phyloP scores from a whole-genome alignment of 2,797 vertebrate genomes.

The Sitta carolinensis region DNA sequence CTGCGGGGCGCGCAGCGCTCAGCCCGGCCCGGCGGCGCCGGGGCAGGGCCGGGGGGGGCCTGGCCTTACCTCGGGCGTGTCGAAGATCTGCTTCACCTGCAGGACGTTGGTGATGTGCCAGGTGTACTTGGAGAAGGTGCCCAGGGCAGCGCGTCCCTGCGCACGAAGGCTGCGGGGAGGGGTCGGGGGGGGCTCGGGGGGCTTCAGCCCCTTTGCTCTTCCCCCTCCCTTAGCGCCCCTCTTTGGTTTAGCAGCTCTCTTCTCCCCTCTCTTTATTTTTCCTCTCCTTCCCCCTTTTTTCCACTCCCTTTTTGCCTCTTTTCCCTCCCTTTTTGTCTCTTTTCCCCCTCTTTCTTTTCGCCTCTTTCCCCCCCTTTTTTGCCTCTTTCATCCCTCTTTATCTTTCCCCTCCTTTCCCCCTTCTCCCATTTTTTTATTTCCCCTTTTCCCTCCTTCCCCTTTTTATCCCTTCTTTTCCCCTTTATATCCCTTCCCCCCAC shows the following conservation, averaged over 20 bases:
- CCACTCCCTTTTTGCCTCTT: too few species aligned
- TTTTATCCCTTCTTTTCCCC: too few species aligned
- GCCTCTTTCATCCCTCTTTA: too few species aligned
- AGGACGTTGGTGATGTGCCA: conserved; percentile 91
- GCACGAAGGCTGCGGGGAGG: background rate
- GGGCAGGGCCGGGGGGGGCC: rapidly evolving
- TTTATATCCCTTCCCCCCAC: background rate
- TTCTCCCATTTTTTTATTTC: background rate
- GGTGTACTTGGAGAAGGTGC: conserved; percentile 90
- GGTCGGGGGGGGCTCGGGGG: background rate
- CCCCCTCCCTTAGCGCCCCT: rapidly evolving
- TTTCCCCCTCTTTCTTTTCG: rapidly evolving
- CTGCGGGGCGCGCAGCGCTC: conserved; percentile 58
- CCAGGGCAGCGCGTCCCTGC: conserved; percentile 55
- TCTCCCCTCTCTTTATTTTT: too few species aligned
- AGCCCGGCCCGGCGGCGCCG: background rate
- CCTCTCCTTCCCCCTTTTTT: background rate
- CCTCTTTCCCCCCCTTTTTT: too few species aligned
- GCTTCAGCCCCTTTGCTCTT: too few species aligned
- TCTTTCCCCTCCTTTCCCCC: too few species aligned
- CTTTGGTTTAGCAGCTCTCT: too few species aligned
- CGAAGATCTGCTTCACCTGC: conserved; percentile 86
- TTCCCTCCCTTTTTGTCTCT: too few species aligned
- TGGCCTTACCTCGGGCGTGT: conserved; percentile 84
- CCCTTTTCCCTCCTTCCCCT: background rate